Conservation (phyloP, 2,888 invertebrate species). For the Sinotaia quadrata region DNA sequence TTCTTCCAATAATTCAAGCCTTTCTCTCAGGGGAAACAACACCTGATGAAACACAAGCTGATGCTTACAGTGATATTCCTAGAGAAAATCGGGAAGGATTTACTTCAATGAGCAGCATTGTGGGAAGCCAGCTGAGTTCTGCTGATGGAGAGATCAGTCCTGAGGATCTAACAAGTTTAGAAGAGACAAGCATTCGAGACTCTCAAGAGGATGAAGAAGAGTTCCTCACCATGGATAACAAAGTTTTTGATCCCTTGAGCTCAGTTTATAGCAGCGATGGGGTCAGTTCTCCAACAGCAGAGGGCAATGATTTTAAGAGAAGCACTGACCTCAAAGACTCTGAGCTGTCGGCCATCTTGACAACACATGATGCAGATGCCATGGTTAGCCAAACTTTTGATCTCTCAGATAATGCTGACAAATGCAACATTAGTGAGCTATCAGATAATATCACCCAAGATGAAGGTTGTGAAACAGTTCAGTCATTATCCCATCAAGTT, state of each 20-base stretch:
- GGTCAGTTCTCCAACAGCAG: slow-evolving; percentile 8
- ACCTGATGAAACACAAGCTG: slow-evolving; percentile 33
- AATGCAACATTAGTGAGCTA: not conserved
- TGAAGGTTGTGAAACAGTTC: no score
- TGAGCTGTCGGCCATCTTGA: not conserved
- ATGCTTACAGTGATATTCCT: slow-evolving; percentile 10
- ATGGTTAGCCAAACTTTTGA: not conserved
- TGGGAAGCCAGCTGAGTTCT: slow-evolving; percentile 4
- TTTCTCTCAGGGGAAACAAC: slow-evolving; percentile 45
- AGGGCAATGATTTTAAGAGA: no score
- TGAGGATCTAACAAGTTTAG: slow-evolving; percentile 19
- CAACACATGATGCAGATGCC: not conserved
- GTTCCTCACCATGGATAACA: not conserved
- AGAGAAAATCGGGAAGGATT: slow-evolving; percentile 13
- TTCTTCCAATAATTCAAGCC: slow-evolving; percentile 64
- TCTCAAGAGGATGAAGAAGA: no score
- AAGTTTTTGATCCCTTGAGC: slow-evolving; percentile 23
- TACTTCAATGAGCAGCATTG: slow-evolving; percentile 23
- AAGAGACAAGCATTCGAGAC: not conserved
- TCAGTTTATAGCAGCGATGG: slow-evolving; percentile 27
- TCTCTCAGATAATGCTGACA: not conserved
- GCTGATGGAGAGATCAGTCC: slow-evolving; percentile 18
- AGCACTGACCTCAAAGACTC: not conserved
- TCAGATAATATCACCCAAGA: not conserved
- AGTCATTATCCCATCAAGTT: no score